Conservation (phyloP, 2,888 invertebrate genomes). For the Ormyrus labotus region DNA sequence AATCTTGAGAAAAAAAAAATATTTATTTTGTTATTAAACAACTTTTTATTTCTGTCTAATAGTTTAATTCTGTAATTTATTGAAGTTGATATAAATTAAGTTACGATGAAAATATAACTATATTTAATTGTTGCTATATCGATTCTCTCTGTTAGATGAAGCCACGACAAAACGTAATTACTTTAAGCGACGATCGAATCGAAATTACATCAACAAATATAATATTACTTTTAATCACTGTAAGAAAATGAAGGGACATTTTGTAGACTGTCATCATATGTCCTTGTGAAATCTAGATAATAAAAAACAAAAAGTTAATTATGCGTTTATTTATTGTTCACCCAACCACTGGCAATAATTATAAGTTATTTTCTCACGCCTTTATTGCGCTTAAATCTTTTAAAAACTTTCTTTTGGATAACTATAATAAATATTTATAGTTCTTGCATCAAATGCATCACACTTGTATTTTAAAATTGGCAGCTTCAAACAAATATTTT, state of each 20-base stretch:
- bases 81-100: neutral
- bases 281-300: constrained; percentile 57
- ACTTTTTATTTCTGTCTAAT: constrained; percentile 12
- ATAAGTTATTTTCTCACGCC: neutral
- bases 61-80: constrained; percentile 25
- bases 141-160: constrained; percentile 36
- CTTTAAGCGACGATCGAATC: constrained; percentile 27
- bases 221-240: constrained; percentile 43
- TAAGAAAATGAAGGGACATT: constrained; percentile 41
- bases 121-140: constrained; percentile 29
- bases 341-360: neutral
- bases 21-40: constrained; percentile 34
- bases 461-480: too few species aligned
- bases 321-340: neutral
- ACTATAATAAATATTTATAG: too few species aligned
- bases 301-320: constrained; percentile 51
- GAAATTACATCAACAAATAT: constrained; percentile 35
- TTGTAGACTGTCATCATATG: constrained; percentile 54
- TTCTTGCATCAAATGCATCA: too few species aligned
- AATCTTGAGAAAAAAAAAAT: constrained; percentile 4
- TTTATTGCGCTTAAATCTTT: too few species aligned
- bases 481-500: neutral
- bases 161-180: constrained; percentile 39
- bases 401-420: too few species aligned
- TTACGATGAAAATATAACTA: constrained; percentile 26